phyloP scores from a whole-genome alignment of 1,140 invertebrate species.

The Diploscapter pachys region DNA sequence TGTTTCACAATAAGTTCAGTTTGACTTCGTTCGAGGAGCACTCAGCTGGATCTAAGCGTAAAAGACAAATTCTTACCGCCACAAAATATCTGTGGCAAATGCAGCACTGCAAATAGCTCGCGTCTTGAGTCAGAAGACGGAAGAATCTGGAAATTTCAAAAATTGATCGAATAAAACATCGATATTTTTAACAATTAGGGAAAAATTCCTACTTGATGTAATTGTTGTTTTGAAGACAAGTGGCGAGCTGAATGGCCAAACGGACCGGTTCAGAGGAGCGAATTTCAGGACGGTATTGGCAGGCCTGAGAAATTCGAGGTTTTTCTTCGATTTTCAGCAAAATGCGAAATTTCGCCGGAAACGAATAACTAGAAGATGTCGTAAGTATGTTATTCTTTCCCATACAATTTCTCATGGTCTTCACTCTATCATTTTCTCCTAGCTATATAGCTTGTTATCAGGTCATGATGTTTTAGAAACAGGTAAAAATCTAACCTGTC shows the following conservation, averaged over 20 bases:
- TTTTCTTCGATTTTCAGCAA: no score
- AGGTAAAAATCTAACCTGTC: constrained; percentile 62
- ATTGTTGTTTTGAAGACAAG: constrained; percentile 79
- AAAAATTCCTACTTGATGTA: constrained; percentile 58
- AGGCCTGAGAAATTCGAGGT: neutral
- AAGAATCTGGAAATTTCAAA: constrained; percentile 70
- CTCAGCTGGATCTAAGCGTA: no score
- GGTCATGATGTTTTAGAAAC: no score
- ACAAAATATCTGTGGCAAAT: constrained; percentile 21
- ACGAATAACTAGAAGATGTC: no score
- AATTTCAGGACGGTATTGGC: constrained; percentile 24
- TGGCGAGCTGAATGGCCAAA: constrained; percentile 78
- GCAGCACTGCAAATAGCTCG: constrained; percentile 32
- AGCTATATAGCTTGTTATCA: no score
- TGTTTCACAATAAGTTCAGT: no score
- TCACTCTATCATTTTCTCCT: no score
- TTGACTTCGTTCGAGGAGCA: no score
- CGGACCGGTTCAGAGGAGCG: constrained; percentile 62
- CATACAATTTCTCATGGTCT: no score
- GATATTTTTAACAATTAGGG: neutral
- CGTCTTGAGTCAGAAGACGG: constrained; percentile 67
- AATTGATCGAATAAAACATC: neutral
- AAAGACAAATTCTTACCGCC: no score
- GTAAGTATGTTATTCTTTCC: no score
- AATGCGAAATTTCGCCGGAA: no score